These are phyloP conservation scores for Callinectes sapidus DNA, from an alignment of 2,888 invertebrate genomes.

Conservation along the genomic window DNA sequence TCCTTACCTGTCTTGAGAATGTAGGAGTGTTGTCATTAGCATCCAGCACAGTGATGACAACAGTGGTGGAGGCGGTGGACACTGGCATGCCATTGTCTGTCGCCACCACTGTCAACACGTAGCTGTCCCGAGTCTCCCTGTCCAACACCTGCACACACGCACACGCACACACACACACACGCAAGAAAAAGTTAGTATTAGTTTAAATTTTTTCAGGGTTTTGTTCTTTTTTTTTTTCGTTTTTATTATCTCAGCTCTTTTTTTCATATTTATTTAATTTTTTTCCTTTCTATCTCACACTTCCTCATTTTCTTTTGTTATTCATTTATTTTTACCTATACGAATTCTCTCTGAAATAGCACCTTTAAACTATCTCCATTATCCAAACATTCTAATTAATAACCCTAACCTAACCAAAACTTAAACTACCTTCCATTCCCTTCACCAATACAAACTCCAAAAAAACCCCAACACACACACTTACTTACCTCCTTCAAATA, in stretches of 20 bases:
- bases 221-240: background rate
- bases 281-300: background rate
- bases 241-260: background rate
- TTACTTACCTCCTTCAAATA: conserved; percentile 74
- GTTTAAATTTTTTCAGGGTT: background rate
- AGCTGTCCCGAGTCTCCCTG: conserved; percentile 92
- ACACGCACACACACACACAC: conserved; percentile 16
- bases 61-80: conserved; percentile 86
- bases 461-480: background rate
- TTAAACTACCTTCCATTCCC: too few relatives aligned
- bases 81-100: conserved; percentile 94
- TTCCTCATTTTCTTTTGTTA: background rate
- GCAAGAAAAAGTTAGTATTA: background rate
- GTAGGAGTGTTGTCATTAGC: conserved; percentile 76
- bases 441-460: too few relatives aligned
- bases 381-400: too few relatives aligned
- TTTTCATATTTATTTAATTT: background rate
- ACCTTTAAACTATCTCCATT: too few relatives aligned
- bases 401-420: too few relatives aligned
- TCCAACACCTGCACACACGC: conserved; percentile 84
- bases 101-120: conserved; percentile 93
- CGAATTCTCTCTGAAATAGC: too few relatives aligned
- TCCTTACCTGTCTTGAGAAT: conserved; percentile 68
- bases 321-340: background rate
- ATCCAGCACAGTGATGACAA: conserved; percentile 86